Base-by-base conservation (phyloP, 1,140 invertebrate genomes). In the Protaetia brevitarsis region DNA sequence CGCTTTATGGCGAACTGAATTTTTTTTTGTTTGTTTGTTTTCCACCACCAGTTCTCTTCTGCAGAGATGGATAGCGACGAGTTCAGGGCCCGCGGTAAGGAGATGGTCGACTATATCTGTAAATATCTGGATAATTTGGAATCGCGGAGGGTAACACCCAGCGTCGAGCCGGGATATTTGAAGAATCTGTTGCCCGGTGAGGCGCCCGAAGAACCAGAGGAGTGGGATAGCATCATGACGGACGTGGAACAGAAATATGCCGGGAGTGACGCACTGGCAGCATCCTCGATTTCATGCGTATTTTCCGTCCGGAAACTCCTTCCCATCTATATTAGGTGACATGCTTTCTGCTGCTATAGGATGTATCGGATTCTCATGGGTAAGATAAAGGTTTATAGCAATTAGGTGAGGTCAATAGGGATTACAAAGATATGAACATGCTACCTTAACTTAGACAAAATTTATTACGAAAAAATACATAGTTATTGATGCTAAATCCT, bases 211-310 rank as follows among this genome's bases (percentile, higher is more conserved):
- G 82, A 93, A 63, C 88, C 91, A 0, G 97, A 99, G 77, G 75
- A 87, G 27, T 99, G 94, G 90, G 91, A 96, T 13, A 82, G 87
- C 7, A 97, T 99, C 34, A 95, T 99, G 92, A 82, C 81, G 10
- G 97, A 99, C 77, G 90, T 99, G 2, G 95, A 99, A 78, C 85
- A 86, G 26, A 95, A 95, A 81, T 68, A 98, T 99, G 95, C 96
- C 96, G 0, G 97, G 97, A 31, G 93, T 97, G 64, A 99, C 97
- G 0, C 96, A 99, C 79, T 99, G 97, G 97, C 96, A 99, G 79
- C 97, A 99, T 86, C 97, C 97, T 0, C 82, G 95, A 58, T 99
- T 99, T 80, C 97, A 99, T 79, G 97, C 97, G 0, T 99, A 99
- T 78, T 99, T 99, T 77, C 97, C 97, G 1, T 89, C 96, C 0